Evolutionary conservation across 2,797 vertebrate genomes (phyloP).

Genomic region (Zalophus californianus): DNA sequence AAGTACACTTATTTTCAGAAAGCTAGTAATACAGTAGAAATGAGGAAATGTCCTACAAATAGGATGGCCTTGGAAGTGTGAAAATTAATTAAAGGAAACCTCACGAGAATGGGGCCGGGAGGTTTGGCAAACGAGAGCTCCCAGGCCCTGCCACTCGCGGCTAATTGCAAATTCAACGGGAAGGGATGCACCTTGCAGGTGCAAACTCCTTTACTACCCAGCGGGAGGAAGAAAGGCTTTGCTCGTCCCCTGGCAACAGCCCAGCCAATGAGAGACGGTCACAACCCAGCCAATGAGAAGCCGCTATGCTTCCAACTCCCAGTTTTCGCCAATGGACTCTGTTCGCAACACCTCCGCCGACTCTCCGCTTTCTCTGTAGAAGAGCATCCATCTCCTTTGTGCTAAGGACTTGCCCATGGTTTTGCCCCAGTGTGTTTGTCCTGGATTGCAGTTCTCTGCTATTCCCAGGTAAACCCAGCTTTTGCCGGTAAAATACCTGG

Average conservation of each 20-base stretch:
- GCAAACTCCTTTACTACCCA: neutral
- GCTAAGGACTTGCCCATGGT: neutral
- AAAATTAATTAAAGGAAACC: neutral
- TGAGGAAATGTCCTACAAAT: neutral
- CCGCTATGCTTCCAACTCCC: neutral
- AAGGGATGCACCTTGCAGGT: neutral
- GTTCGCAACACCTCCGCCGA: neutral
- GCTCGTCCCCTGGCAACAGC: neutral
- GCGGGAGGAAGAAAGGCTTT: neutral
- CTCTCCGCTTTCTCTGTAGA: neutral
- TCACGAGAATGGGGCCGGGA: neutral
- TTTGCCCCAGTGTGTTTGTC: neutral
- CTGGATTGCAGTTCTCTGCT: neutral
- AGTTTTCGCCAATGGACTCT: neutral
- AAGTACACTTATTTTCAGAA: neutral
- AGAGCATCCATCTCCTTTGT: fast-evolving
- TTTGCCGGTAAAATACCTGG: neutral
- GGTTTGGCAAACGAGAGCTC: neutral
- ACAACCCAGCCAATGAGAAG: neutral
- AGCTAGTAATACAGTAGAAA: neutral
- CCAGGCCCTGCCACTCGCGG: neutral
- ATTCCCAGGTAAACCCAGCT: neutral
- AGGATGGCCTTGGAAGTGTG: neutral
- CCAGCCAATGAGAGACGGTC: neutral
- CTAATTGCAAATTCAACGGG: neutral